These are phyloP conservation scores for Hirtodrosophila histrioides DNA, from an alignment of 2,888 invertebrate species.

Conservation along the genomic window DNA sequence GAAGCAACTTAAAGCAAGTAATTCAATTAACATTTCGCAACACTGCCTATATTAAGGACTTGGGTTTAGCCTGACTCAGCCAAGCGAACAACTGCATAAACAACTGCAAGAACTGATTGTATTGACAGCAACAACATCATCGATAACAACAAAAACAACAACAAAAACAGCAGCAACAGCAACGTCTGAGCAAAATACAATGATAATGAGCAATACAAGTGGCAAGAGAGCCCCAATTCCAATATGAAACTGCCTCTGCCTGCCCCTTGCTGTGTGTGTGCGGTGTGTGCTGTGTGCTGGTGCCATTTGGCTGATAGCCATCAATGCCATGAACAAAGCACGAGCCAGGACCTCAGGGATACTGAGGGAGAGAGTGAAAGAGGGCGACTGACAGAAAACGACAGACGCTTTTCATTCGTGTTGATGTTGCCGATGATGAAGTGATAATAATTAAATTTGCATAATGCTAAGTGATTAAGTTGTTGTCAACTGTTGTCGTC, in stretches of 20 bases:
- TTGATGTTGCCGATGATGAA: constrained; percentile 70
- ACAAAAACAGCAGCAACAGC: constrained; percentile 11
- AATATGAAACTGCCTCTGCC: constrained; percentile 25
- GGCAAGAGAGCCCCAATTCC: constrained; percentile 38
- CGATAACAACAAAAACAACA: constrained; percentile 14
- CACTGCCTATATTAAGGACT: constrained; percentile 1
- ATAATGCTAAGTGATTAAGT: constrained; percentile 80
- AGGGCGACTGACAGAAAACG: not conserved
- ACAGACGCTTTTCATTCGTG: constrained; percentile 47
- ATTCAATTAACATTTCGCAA: constrained; percentile 38
- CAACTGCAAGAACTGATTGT: constrained; percentile 66
- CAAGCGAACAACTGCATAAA: constrained; percentile 56
- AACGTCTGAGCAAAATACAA: constrained; percentile 36
- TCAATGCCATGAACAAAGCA: constrained; percentile 59
- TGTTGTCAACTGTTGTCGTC: constrained; percentile 66
- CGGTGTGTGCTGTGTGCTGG: constrained; percentile 36
- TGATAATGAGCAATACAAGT: constrained; percentile 57
- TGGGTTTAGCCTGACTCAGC: constrained; percentile 14
- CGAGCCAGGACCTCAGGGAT: constrained; percentile 37
- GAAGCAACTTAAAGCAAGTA: constrained; percentile 14
- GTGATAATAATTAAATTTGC: constrained; percentile 81
- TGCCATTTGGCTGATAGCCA: constrained; percentile 69
- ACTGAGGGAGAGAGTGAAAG: constrained; percentile 18
- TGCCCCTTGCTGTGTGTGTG: constrained; percentile 24
- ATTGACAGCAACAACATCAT: constrained; percentile 46